A percentile compares a stretch with the other conserved stretches of the same genome.
phyloP scores from a whole-genome alignment of 2,888 invertebrate genomes.

The Drosophila emarginata region DNA sequence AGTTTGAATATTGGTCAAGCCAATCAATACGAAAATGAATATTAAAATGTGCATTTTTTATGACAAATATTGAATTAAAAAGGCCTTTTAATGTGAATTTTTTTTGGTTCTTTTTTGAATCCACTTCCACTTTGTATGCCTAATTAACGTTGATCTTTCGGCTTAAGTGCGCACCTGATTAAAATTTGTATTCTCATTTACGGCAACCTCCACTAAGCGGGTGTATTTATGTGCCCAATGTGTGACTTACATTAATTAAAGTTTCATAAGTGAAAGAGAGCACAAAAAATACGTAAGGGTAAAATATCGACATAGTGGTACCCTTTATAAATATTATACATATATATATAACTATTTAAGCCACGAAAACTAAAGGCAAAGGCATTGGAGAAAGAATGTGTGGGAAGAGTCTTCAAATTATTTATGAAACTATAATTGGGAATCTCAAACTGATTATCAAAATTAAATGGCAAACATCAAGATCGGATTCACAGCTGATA shows the following conservation, averaged over 20 bases:
- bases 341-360: too few species aligned
- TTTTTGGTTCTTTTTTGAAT: background rate
- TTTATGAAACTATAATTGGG: too few species aligned
- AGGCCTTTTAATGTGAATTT: background rate
- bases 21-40: background rate
- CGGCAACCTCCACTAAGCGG: background rate
- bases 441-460: too few species aligned
- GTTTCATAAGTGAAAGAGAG: conserved; percentile 30
- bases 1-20: background rate
- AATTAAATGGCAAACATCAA: too few species aligned
- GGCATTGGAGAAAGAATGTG: too few species aligned
- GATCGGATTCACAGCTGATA: too few species aligned
- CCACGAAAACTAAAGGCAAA: too few species aligned
- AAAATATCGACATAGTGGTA: conserved; percentile 1
- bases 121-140: conserved; percentile 7
- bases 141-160: conserved; percentile 37
- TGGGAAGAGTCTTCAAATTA: too few species aligned
- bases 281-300: conserved; percentile 3
- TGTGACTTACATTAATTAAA: conserved; percentile 48
- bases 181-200: conserved; percentile 26
- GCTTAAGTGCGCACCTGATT: conserved; percentile 15
- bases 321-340: background rate
- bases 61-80: background rate
- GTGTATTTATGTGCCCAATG: conserved; percentile 6
- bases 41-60: background rate